phyloP scores from a whole-genome alignment of 2,888 invertebrate species.

The Mesopsocus fuscifrons region DNA sequence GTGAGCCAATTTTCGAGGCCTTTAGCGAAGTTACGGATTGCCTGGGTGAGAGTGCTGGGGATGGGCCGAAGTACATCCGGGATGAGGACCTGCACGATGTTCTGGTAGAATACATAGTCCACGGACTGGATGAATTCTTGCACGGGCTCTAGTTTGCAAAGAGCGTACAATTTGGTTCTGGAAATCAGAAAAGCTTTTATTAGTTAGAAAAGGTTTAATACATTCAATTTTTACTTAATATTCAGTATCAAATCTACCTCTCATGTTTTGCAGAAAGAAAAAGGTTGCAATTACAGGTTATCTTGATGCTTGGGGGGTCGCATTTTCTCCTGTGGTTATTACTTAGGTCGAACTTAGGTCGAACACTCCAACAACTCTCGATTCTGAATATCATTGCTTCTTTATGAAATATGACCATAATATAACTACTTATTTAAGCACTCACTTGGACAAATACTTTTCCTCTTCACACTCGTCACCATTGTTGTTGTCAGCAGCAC shows the following conservation, averaged over 20 bases:
- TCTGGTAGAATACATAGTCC: slow-evolving; percentile 88
- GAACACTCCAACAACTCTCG: too few species aligned
- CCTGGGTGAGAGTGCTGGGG: slow-evolving; percentile 83
- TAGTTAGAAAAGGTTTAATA: background rate
- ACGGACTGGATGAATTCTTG: slow-evolving; percentile 63
- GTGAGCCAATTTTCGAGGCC: slow-evolving; percentile 77
- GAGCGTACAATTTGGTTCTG: slow-evolving; percentile 43
- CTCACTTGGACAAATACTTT: slow-evolving; percentile 55
- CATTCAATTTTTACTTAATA: background rate
- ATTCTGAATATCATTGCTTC: too few species aligned
- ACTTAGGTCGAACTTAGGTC: too few species aligned
- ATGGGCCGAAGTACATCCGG: slow-evolving; percentile 91
- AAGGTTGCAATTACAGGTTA: too few species aligned
- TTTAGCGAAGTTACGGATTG: slow-evolving; percentile 82
- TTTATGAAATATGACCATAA: slow-evolving; percentile 21
- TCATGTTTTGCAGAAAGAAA: too few species aligned
- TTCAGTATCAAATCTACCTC: slow-evolving; percentile 6
- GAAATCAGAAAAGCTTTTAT: slow-evolving; percentile 16
- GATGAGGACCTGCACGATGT: slow-evolving; percentile 85
- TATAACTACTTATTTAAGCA: slow-evolving; percentile 44
- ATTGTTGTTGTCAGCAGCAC: slow-evolving; percentile 53
- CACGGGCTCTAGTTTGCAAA: slow-evolving; percentile 50
- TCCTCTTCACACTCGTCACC: slow-evolving; percentile 58
- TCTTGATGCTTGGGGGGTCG: too few species aligned
- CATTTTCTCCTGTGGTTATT: too few species aligned